Evolutionary conservation across 1,140 invertebrate species (phyloP).

Genomic region (Piezodorus guildinii): DNA sequence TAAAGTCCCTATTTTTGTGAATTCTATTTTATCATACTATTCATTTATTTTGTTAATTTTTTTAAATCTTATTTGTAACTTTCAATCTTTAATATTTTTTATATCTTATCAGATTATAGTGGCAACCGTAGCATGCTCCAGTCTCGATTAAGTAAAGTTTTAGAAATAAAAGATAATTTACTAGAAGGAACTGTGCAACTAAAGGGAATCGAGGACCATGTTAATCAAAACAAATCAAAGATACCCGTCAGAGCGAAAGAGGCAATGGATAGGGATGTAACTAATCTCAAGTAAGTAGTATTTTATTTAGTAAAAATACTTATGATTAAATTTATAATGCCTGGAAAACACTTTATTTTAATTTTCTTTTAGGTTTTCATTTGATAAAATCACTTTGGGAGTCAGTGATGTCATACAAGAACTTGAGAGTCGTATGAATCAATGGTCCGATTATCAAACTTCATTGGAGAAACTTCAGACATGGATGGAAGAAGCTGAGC

Average conservation of each 20-base stretch:
- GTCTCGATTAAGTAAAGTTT: constrained; percentile 57
- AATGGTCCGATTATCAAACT: constrained; percentile 84
- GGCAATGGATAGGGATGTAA: constrained; percentile 63
- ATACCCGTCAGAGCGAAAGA: constrained; percentile 65
- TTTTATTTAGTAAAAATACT: neutral
- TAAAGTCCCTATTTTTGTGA: no score
- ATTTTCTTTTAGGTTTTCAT: constrained; percentile 45
- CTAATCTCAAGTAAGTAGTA: constrained; percentile 47
- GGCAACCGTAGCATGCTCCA: constrained; percentile 68
- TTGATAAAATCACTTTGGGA: constrained; percentile 67
- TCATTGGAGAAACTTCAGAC: constrained; percentile 67
- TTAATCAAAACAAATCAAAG: constrained; percentile 48
- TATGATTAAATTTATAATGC: neutral
- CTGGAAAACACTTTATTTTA: no score
- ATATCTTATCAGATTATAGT: constrained; percentile 48
- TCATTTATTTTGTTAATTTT: no score
- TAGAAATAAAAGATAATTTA: constrained; percentile 62
- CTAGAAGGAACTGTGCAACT: constrained; percentile 60
- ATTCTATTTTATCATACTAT: no score
- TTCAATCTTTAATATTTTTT: no score
- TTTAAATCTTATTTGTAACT: no score
- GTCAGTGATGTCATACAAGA: constrained; percentile 62
- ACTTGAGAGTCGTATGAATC: constrained; percentile 71
- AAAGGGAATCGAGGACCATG: constrained; percentile 52
- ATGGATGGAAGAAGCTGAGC: constrained; percentile 80